Evolutionary conservation across 2,888 invertebrate genomes (phyloP), one percentile per base, ranked within the genome.

Genomic region (Ochropleura leucogaster): DNA sequence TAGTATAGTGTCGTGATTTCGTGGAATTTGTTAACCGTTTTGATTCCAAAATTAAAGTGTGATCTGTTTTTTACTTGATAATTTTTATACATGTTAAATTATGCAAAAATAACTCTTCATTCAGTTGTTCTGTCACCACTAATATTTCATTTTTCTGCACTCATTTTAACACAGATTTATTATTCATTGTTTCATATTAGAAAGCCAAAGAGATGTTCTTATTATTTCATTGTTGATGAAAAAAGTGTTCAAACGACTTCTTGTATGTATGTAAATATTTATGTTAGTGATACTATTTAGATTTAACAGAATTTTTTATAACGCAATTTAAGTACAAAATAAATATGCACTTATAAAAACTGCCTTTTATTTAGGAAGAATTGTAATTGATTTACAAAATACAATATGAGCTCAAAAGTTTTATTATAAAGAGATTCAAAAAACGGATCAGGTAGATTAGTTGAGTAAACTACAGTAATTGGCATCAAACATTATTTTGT

Each of bases 401-500:
- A 76, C 42, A 60, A 73, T 53, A 82, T 76, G 84, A 59, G 73
- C 77, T 77, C 47, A 77, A 84, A 89, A 76, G 66, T 70, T 86
- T 90, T 89, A 86, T 87, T 89, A 79, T 77, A 86, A 90, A 90
- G 87, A 88, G 76, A 86, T 88, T 89, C 83, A 72, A 86, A 30
- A 89, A 90, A 92, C 85, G 89, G 85, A 77, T 88, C 87, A 90
- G 88, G 87, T 90, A 90, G 87, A 87, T 89, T 72, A 85, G 80
- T 85, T 84, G 76, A 80, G 40, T 82, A 85, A 77, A 79, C 82
- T 83, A 85, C 79, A 79, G 76, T 85, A 88, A 82, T 92, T 93
- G 93, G 92, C 93, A 91, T 90, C 91, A 87, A 88, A 87, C 64
- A 80, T 83, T 80, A 74, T 81, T 79, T 80, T 77, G 73, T 87